These are phyloP conservation scores for Turdus rufiventris DNA, from an alignment of 2,113 vertebrate genomes.

Conservation along the genomic window DNA sequence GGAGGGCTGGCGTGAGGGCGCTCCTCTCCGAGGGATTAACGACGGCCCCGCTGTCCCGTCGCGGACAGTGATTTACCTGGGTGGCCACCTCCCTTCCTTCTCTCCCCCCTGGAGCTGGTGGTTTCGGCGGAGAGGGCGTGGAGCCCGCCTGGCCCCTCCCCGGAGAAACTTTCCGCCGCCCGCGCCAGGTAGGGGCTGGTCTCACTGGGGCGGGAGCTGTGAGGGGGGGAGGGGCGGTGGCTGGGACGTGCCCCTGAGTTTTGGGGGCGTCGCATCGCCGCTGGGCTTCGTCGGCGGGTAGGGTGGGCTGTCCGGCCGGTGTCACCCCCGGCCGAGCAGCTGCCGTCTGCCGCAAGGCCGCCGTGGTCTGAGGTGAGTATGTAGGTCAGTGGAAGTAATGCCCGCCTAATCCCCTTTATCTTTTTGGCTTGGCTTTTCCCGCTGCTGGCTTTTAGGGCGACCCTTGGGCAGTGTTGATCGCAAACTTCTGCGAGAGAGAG, in stretches of 20 bases:
- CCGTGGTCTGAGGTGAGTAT: constrained; percentile 51
- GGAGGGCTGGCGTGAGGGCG: background rate
- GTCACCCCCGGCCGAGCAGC: background rate
- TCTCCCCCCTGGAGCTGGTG: background rate
- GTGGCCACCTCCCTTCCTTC: background rate
- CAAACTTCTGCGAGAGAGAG: background rate
- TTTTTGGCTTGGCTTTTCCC: constrained; percentile 32
- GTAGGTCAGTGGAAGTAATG: constrained; percentile 75
- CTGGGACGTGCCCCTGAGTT: background rate
- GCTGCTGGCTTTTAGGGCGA: background rate
- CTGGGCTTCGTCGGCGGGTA: background rate
- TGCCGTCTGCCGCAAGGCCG: background rate
- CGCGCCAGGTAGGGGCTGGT: background rate
- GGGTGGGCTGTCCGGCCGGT: background rate
- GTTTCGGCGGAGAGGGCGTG: background rate
- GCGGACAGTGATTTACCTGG: background rate
- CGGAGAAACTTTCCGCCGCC: background rate
- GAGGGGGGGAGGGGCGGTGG: background rate
- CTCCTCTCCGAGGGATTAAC: background rate
- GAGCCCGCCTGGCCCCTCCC: background rate
- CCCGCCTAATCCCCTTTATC: constrained; percentile 70
- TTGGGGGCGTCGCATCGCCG: background rate
- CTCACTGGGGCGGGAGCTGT: background rate
- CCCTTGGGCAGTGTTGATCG: background rate
- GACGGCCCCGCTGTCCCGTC: background rate